Conservation (phyloP, 2,797 vertebrate genomes). For the Lepilemur ruficaudatus region DNA sequence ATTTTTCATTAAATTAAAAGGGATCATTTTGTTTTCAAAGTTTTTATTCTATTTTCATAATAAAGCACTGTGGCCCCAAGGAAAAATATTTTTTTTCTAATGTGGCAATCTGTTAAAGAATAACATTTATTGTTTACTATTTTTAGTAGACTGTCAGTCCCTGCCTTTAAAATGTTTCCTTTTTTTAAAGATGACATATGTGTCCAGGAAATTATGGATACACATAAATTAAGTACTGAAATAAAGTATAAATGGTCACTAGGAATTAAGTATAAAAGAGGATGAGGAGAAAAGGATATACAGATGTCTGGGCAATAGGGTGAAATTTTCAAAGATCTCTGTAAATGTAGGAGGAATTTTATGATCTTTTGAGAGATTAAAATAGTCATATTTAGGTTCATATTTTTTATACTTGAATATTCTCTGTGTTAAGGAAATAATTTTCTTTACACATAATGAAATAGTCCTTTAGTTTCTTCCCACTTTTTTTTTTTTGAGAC, state of each 20-base stretch:
- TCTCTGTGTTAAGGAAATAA: background rate
- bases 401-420: background rate
- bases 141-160: background rate
- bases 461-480: background rate
- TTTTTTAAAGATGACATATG: background rate
- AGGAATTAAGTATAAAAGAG: background rate
- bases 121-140: background rate
- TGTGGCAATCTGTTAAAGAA: background rate
- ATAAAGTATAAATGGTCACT: background rate
- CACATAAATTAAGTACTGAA: conserved; percentile 1
- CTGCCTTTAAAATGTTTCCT: background rate
- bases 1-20: too few relatives aligned
- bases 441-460: conserved; percentile 2
- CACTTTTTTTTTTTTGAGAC: background rate
- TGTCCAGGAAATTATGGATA: background rate
- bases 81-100: too few relatives aligned
- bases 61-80: too few relatives aligned
- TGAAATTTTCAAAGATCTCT: background rate
- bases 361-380: background rate
- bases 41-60: too few relatives aligned
- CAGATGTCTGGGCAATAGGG: background rate
- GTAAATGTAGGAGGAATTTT: background rate
- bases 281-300: background rate
- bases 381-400: background rate
- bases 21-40: too few relatives aligned